These are phyloP conservation scores for Epiblema foenella DNA, from an alignment of 2,888 invertebrate species.

Conservation along the genomic window DNA sequence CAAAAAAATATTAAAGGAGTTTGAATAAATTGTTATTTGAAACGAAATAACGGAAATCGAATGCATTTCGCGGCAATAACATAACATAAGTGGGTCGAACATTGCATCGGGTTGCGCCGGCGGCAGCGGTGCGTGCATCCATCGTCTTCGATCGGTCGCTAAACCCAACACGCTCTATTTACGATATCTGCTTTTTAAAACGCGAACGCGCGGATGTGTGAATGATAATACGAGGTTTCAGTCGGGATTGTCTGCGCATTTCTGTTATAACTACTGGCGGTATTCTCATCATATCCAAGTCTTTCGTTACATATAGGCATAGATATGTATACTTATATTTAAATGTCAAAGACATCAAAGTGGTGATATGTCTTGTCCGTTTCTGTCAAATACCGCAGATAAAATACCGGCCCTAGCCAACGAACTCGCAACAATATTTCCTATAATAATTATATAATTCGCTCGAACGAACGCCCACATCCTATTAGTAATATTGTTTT, in stretches of 20 bases:
- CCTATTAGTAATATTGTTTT: too few relatives aligned
- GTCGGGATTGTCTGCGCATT: conserved; percentile 14
- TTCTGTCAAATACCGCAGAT: too few relatives aligned
- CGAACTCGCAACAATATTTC: too few relatives aligned
- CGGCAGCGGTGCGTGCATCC: conserved; percentile 67
- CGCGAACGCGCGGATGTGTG: conserved; percentile 45
- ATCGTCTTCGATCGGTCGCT: conserved; percentile 72
- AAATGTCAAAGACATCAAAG: too few relatives aligned
- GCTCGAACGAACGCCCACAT: too few relatives aligned
- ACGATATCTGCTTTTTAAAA: conserved; percentile 53
- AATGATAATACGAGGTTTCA: conserved; percentile 34
- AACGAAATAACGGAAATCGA: conserved; percentile 38
- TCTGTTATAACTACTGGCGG: neutral
- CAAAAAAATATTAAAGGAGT: neutral
- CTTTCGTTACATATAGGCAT: too few relatives aligned
- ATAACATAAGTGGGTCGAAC: conserved; percentile 74
- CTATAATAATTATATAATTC: too few relatives aligned
- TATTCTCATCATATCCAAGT: too few relatives aligned
- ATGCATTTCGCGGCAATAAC: conserved; percentile 61
- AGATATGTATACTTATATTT: too few relatives aligned
- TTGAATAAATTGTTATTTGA: conserved; percentile 3
- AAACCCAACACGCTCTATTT: conserved; percentile 78
- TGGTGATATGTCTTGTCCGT: too few relatives aligned
- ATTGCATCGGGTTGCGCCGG: conserved; percentile 74
- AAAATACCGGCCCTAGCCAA: too few relatives aligned